Base-by-base conservation (phyloP, 1,140 invertebrate species). In the Condylostylus longicornis region DNA sequence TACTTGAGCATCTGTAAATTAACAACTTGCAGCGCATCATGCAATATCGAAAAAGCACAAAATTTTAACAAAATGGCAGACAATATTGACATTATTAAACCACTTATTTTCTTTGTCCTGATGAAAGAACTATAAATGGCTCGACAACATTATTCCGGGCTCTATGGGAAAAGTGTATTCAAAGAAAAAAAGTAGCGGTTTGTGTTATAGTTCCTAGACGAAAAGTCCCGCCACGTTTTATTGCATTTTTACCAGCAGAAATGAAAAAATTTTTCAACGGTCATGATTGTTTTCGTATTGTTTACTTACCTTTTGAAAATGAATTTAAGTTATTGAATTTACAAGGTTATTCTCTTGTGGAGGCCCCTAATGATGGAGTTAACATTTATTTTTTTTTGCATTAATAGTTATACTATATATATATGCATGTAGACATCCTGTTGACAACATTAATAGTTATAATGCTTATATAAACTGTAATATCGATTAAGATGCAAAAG, bases 221-320 rank as follows among this genome's bases (percentile, higher is more conserved):
- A 7, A 55, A 55, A 37, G 53, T 50, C 1, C 44, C 51, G 18
- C 56, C 54, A 3, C 54, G 51, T 5, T 60, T 50, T 40, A 54
- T 59, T 19, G 56, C 50, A 0, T 29, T 59, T 12, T 18, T 53
- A 5, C 54, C 54, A 0, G 35, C 45, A 25, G 10, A 17, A 5
- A 29, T 38, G 5, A 18, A 46, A n/a, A 33, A 44, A 9, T 42
- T 50, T 5, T 47, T 43, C 10, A 45, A 41, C 17, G 22, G 32
- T 8, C 48, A 48, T 3, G 57, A 60, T 48, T 56, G 57, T 15
- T 60, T 60, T 19, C 53, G 53, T 31, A 55, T 60, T 13, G 38
- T 58, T 9, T 60, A 54, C 23, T 33, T 60, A 15, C 56, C 56
- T 4, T 48, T 50, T 23, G 44, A 45, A 4, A 53, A 45, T 18